Evolutionary conservation across 2,888 invertebrate genomes (phyloP), one percentile per base, ranked within the genome.

Genomic region (Nemapogon koenigi): DNA sequence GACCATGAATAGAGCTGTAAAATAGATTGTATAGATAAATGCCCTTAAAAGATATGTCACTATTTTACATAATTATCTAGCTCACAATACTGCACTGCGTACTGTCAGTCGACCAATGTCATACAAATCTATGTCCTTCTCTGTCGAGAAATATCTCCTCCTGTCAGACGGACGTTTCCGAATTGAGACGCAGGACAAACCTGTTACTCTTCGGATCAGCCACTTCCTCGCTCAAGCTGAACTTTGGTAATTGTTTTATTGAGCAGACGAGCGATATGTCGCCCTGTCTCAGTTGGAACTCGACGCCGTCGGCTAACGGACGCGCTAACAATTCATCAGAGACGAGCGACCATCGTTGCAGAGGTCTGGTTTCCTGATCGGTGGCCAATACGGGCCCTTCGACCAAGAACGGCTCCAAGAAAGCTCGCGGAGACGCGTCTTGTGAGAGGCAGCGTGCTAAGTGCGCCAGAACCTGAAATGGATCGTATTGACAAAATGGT

Each of bases 331-430:
- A 82, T 52, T 93, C 92, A 52, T 97, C 96, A 48, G 96, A 96
- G 47, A 97, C 89, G 33, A 97, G 81, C 2, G 97, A 93, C 99
- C 99, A 99, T 26, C 95, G 91, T 58, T 97, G 96, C n/a, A 91
- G 81, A 29, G 86, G 83, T 38, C 90, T 84, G 27, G 84, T 75
- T 57, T 94, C 93, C 53, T 90, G 90, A 43, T 93, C 92, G 41
- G 90, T 90, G 46, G 94, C 88, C 29, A 94, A 68, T 2, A 94
- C 91, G 0, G 95, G 92, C 1, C 90, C 88, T 47, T 92, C 88
- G 1, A 87, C 84, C 13, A 98, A 82, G 79, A 95, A 99, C 2
- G 93, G 92, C 59, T 98, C 97, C 0, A 99, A 81, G 70, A 99
- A 99, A 6, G 97, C 93, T 38, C 93, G 85, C 0, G 98, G 97